phyloP scores from a whole-genome alignment of 2,113 vertebrate genomes.

The Lamprotornis superbus region DNA sequence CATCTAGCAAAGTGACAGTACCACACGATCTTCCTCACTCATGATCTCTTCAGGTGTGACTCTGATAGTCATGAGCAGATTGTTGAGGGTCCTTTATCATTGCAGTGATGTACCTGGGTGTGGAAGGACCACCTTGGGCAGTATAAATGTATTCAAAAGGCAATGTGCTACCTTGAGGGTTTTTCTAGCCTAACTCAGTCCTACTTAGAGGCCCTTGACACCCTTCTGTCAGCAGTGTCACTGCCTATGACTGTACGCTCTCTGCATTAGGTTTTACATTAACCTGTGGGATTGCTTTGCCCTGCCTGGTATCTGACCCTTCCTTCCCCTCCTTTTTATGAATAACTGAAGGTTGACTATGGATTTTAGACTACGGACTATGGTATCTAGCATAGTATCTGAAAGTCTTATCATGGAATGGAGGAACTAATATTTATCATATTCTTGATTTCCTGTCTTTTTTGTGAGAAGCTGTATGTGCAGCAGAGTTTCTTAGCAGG shows the following conservation, averaged over 20 bases:
- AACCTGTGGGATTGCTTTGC: background rate
- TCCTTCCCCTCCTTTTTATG: background rate
- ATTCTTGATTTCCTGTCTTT: background rate
- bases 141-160: background rate
- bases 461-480: background rate
- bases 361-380: background rate
- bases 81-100: background rate
- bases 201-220: background rate
- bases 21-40: background rate
- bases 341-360: background rate
- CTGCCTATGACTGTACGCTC: background rate
- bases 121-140: background rate
- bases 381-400: background rate
- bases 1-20: background rate
- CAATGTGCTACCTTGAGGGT: background rate
- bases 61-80: background rate
- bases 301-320: background rate
- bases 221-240: background rate
- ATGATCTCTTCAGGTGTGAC: background rate
- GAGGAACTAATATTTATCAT: background rate
- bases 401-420: background rate
- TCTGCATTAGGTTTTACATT: background rate
- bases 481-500: background rate
- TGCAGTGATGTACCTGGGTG: fast-evolving
- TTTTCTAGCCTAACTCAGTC: background rate